Evolutionary conservation across 2,888 invertebrate genomes (phyloP).

Genomic region (Heliconius erato): DNA sequence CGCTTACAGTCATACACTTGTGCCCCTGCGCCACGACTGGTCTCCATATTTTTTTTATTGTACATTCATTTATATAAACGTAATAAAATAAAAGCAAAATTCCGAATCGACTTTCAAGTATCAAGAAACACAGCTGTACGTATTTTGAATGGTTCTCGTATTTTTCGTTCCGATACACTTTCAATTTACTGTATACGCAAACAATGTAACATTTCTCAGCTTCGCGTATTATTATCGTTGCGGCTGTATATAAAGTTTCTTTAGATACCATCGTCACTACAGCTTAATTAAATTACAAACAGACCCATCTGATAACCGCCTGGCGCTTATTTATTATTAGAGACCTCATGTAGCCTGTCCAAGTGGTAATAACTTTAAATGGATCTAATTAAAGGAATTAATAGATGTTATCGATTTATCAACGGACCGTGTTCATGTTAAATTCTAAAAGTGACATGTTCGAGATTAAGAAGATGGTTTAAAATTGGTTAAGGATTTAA

Average conservation of each 20-base stretch:
- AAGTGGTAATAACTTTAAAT: conserved; percentile 43
- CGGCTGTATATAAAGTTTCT: conserved; percentile 54
- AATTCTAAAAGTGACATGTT: conserved; percentile 18
- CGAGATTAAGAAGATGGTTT: background rate
- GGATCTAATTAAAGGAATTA: conserved; percentile 44
- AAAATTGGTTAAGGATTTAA: conserved; percentile 8
- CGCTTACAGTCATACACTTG: too few relatives aligned
- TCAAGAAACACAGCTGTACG: background rate
- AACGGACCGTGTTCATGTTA: conserved; percentile 17
- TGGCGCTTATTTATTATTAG: conserved; percentile 52
- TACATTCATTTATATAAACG: background rate
- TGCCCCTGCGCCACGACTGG: too few relatives aligned
- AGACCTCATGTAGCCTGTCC: conserved; percentile 43
- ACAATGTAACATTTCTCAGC: conserved; percentile 51
- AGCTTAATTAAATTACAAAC: conserved; percentile 57
- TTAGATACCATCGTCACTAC: conserved; percentile 55
- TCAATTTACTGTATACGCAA: conserved; percentile 28
- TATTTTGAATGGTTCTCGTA: background rate
- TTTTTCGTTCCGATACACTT: conserved; percentile 24
- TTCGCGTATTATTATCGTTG: conserved; percentile 52
- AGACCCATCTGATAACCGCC: conserved; percentile 49
- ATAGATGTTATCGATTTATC: conserved; percentile 24
- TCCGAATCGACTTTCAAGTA: conserved; percentile 1
- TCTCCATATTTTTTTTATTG: too few relatives aligned
- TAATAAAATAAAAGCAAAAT: conserved; percentile 13